phyloP scores from a whole-genome alignment of 2,797 vertebrate genomes.

The Pseudochromis fuscus region DNA sequence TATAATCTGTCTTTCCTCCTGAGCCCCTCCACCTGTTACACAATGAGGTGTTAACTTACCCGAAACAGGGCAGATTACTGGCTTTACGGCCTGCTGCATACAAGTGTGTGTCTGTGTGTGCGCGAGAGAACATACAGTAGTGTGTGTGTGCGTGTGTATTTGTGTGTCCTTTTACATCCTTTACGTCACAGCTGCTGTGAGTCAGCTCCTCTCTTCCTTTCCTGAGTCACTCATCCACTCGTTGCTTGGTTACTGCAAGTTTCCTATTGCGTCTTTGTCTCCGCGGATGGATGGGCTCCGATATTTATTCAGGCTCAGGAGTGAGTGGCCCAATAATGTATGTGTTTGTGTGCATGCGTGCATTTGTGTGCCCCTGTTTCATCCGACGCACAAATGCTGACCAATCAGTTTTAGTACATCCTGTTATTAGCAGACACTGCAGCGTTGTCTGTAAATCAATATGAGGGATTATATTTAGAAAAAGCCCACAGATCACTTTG shows the following conservation, averaged over 20 bases:
- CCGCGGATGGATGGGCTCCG: slow-evolving; percentile 70
- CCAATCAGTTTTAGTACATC: slow-evolving; percentile 69
- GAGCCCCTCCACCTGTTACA: slow-evolving; percentile 87
- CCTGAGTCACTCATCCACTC: slow-evolving; percentile 84
- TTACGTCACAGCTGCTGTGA: slow-evolving; percentile 84
- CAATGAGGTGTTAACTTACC: slow-evolving; percentile 85
- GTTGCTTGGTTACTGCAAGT: slow-evolving; percentile 86
- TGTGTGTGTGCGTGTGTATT: slow-evolving; percentile 38
- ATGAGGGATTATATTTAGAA: not conserved
- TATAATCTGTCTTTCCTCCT: slow-evolving; percentile 79
- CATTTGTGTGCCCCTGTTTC: slow-evolving; percentile 41
- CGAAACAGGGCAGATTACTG: slow-evolving; percentile 85
- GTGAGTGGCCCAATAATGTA: slow-evolving; percentile 77
- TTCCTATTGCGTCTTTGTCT: slow-evolving; percentile 87
- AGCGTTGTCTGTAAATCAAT: slow-evolving; percentile 12
- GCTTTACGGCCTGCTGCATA: slow-evolving; percentile 72
- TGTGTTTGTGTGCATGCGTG: slow-evolving; percentile 58
- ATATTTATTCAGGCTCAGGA: slow-evolving; percentile 87
- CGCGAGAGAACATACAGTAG: not conserved
- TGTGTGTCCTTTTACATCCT: slow-evolving; percentile 69
- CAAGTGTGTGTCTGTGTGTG: slow-evolving; percentile 40
- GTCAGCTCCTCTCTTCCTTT: slow-evolving; percentile 83
- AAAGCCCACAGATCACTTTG: not conserved
- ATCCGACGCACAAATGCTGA: slow-evolving; percentile 61
- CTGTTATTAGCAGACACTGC: slow-evolving; percentile 65